These are phyloP conservation scores for Pseudotriccus pelzelni DNA, from an alignment of 2,797 vertebrate species.

Conservation along the genomic window DNA sequence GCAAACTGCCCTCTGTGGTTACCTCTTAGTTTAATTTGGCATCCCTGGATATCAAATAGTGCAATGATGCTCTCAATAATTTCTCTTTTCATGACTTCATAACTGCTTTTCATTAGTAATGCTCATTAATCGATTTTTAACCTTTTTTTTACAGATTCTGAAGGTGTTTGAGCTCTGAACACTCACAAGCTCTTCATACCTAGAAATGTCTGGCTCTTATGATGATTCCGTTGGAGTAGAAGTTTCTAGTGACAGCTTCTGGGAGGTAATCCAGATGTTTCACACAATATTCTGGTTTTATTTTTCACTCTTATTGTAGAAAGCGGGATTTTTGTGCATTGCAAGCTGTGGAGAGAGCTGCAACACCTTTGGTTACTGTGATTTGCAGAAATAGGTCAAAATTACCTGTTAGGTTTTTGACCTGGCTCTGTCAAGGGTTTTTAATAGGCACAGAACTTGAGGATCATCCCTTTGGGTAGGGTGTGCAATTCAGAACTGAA, in stretches of 20 bases:
- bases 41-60: neutral
- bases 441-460: neutral
- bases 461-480: neutral
- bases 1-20: neutral
- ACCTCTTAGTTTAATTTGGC: neutral
- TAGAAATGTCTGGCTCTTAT: conserved; percentile 90
- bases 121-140: neutral
- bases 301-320: neutral
- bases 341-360: neutral
- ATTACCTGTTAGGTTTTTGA: neutral
- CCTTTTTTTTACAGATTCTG: conserved; percentile 36
- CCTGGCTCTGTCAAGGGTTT: neutral
- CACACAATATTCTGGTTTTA: neutral
- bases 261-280: conserved; percentile 85
- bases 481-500: neutral
- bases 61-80: neutral
- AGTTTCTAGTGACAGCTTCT: conserved; percentile 97
- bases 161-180: conserved; percentile 36
- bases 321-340: neutral
- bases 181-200: neutral
- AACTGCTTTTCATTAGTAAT: neutral
- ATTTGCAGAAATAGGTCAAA: neutral
- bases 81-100: neutral
- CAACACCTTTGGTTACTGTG: neutral
- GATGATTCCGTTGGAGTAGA: conserved; percentile 88